phyloP scores from a whole-genome alignment of 2,113 vertebrate species.

The Syngnathus typhle region DNA sequence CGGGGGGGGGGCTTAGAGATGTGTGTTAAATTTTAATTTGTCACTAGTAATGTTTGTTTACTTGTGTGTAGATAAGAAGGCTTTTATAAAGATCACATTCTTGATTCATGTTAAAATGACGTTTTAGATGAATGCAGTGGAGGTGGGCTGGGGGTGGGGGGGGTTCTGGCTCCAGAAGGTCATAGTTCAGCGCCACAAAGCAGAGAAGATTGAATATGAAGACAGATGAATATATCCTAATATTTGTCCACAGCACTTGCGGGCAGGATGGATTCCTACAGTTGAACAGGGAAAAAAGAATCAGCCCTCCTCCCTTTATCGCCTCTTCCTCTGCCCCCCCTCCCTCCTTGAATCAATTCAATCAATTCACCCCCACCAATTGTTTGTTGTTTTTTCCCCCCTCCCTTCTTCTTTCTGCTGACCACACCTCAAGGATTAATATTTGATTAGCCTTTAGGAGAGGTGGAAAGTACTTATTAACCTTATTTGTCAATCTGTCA shows the following conservation, averaged over 20 bases:
- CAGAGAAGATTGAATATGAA: slow-evolving; percentile 20
- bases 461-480: slow-evolving; percentile 94
- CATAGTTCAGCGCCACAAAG: background rate
- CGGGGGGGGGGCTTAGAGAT: slow-evolving; percentile 14
- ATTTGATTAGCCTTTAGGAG: slow-evolving; percentile 98
- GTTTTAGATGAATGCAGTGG: background rate
- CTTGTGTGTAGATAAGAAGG: slow-evolving; percentile 7
- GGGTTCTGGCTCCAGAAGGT: background rate
- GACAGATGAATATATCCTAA: slow-evolving; percentile 58
- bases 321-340: background rate
- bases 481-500: slow-evolving; percentile 95
- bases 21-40: slow-evolving; percentile 55
- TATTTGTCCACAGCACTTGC: slow-evolving; percentile 49
- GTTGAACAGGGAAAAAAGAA: slow-evolving; percentile 16
- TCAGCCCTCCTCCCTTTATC: slow-evolving; percentile 10
- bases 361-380: slow-evolving; percentile 80
- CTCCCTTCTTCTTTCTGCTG: slow-evolving; percentile 79
- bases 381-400: slow-evolving; percentile 85
- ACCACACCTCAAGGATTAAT: slow-evolving; percentile 97
- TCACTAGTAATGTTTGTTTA: slow-evolving; percentile 50
- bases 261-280: slow-evolving; percentile 58
- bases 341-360: slow-evolving; percentile 85
- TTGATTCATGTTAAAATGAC: background rate
- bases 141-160: background rate
- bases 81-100: slow-evolving; percentile 12